phyloP scores from a whole-genome alignment of 2,797 vertebrate species.

The Chromis chromis region DNA sequence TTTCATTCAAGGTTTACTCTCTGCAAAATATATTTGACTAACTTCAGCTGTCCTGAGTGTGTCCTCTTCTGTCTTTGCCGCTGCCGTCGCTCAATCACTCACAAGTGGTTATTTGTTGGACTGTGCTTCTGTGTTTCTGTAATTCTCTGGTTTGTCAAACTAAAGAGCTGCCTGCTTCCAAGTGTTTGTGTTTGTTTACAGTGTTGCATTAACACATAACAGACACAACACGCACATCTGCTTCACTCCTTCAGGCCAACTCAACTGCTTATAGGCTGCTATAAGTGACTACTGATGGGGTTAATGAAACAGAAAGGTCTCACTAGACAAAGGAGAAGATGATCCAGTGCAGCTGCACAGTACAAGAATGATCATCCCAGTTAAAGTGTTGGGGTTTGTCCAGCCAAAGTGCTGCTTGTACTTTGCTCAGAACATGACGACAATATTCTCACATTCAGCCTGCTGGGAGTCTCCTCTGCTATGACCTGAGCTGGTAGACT shows the following conservation, averaged over 20 bases:
- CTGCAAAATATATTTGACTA: conserved; percentile 6
- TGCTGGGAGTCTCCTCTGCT: conserved; percentile 28
- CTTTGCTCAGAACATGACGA: conserved; percentile 23
- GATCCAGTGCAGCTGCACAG: conserved; percentile 31
- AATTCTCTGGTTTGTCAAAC: neutral
- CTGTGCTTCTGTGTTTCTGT: neutral
- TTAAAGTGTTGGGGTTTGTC: conserved; percentile 34
- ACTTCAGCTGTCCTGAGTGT: neutral
- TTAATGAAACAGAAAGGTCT: conserved; percentile 25
- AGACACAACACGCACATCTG: neutral
- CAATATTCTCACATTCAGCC: conserved; percentile 27
- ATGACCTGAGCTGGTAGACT: neutral
- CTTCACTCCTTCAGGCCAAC: conserved; percentile 1
- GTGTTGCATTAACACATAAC: neutral
- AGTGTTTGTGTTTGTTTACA: conserved; percentile 1
- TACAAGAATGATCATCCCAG: conserved; percentile 35
- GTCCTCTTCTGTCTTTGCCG: neutral
- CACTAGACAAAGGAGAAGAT: conserved; percentile 24
- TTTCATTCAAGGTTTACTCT: conserved; percentile 5
- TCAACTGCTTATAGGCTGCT: neutral
- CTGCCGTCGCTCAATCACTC: neutral
- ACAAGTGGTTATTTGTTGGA: neutral
- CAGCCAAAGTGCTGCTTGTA: conserved; percentile 23
- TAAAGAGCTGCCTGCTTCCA: neutral
- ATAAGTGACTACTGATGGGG: conserved; percentile 11